Conservation (phyloP, 2,797 vertebrate species). For the Tragopan temminckii region DNA sequence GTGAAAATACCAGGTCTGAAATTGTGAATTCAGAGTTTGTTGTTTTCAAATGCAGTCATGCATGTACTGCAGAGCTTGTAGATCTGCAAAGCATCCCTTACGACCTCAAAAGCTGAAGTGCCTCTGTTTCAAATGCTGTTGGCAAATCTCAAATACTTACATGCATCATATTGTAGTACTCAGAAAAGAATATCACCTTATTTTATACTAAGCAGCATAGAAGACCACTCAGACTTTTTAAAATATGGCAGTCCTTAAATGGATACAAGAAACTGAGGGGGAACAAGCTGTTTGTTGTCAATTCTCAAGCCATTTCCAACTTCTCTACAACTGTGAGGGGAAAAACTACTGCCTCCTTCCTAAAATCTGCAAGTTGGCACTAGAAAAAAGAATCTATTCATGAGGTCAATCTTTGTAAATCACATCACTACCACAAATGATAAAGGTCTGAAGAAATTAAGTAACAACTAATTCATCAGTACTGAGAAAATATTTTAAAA, state of each 20-base stretch:
- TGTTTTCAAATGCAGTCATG: not conserved
- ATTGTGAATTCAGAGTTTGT: not conserved
- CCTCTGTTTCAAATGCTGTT: rapidly evolving
- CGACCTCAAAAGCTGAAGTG: rapidly evolving
- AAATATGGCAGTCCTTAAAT: not conserved
- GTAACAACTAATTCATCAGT: not conserved
- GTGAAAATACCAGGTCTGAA: not conserved
- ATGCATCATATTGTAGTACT: rapidly evolving
- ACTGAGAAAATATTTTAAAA: not conserved
- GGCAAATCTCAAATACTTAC: not conserved
- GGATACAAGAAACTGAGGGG: not conserved
- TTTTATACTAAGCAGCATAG: not conserved
- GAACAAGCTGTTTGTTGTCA: not conserved
- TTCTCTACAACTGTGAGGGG: not conserved
- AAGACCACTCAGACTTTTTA: not conserved
- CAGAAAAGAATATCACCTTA: not conserved
- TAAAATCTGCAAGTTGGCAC: not conserved
- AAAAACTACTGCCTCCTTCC: not conserved
- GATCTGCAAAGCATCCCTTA: not conserved
- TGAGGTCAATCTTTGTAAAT: not conserved
- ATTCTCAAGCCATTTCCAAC: not conserved
- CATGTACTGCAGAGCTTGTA: rapidly evolving
- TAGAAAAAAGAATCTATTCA: not conserved
- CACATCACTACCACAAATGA: not conserved
- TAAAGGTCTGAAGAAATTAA: not conserved